Percentiles rank a stretch among this genome's conserved stretches.
phyloP scores from a whole-genome alignment of 2,888 invertebrate genomes.

The Agelastica alni region DNA sequence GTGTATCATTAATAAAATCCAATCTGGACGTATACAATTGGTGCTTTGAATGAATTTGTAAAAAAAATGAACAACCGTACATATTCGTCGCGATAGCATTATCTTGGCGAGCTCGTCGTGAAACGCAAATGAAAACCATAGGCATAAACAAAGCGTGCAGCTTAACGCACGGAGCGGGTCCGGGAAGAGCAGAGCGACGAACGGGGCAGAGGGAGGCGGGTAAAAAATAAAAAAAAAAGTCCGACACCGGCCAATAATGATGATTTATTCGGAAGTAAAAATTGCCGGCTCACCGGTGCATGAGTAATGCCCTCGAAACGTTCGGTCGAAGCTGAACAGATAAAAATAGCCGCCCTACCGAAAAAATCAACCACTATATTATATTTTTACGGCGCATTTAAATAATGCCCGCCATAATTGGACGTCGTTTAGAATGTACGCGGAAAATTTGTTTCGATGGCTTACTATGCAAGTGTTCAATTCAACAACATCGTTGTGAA shows the following conservation, averaged over 20 bases:
- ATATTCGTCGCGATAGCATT: slow-evolving; percentile 33
- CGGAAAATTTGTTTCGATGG: too few species aligned
- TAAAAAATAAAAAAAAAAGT: slow-evolving; percentile 37
- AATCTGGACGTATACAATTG: background rate
- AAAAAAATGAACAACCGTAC: slow-evolving; percentile 34
- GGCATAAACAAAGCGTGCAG: slow-evolving; percentile 51
- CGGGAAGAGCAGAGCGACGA: slow-evolving; percentile 31
- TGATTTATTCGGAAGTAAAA: slow-evolving; percentile 64
- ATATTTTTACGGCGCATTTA: slow-evolving; percentile 54
- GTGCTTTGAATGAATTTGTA: background rate
- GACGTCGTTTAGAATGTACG: slow-evolving; percentile 41
- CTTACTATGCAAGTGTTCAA: too few species aligned
- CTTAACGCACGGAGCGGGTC: slow-evolving; percentile 34
- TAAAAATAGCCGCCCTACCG: slow-evolving; percentile 49
- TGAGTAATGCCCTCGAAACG: slow-evolving; percentile 61
- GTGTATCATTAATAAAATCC: too few species aligned
- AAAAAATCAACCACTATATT: slow-evolving; percentile 52
- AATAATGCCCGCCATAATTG: slow-evolving; percentile 46
- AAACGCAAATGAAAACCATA: slow-evolving; percentile 49
- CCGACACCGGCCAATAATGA: slow-evolving; percentile 61
- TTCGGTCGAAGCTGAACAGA: slow-evolving; percentile 54
- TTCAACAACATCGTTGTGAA: too few species aligned
- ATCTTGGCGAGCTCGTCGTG: slow-evolving; percentile 44
- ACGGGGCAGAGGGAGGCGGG: slow-evolving; percentile 32
- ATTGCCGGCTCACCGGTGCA: slow-evolving; percentile 61